phyloP scores from a whole-genome alignment of 2,888 invertebrate genomes.

The Aricia artaxerxes region DNA sequence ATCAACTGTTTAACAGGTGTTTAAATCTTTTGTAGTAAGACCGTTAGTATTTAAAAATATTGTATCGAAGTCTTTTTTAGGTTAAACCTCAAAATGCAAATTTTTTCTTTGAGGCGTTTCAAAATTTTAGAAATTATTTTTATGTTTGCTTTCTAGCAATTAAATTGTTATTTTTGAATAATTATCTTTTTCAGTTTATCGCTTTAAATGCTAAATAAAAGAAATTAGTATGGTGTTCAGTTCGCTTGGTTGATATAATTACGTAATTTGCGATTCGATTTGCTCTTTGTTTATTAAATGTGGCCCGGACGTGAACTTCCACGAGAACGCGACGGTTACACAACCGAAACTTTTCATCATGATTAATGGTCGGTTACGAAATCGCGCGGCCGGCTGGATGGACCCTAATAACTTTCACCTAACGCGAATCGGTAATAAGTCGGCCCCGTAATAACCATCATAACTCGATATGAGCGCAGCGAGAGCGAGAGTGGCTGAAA shows the following conservation, averaged over 20 bases:
- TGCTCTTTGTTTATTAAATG: slow-evolving; percentile 23
- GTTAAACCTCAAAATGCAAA: neutral
- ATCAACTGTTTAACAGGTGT: no score
- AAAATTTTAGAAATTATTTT: slow-evolving; percentile 1
- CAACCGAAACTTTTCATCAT: slow-evolving; percentile 35
- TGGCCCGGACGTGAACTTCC: slow-evolving; percentile 28
- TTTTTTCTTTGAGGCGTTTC: neutral
- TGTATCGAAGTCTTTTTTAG: neutral
- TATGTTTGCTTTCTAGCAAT: slow-evolving; percentile 10
- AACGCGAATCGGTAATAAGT: slow-evolving; percentile 61
- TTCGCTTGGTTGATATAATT: slow-evolving; percentile 22
- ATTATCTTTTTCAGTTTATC: neutral
- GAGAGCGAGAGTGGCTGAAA: slow-evolving; percentile 63
- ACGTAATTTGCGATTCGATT: slow-evolving; percentile 33
- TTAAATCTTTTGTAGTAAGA: no score
- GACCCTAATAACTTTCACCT: slow-evolving; percentile 66
- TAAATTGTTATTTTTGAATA: neutral
- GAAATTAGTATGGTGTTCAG: neutral
- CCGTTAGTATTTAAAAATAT: neutral
- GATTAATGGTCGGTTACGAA: slow-evolving; percentile 38
- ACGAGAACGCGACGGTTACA: slow-evolving; percentile 20
- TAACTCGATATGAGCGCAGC: slow-evolving; percentile 56
- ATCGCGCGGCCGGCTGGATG: slow-evolving; percentile 40
- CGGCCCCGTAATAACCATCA: slow-evolving; percentile 59
- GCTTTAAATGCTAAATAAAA: neutral